Conservation (phyloP, 2,888 invertebrate species). For the Euproctis similis region DNA sequence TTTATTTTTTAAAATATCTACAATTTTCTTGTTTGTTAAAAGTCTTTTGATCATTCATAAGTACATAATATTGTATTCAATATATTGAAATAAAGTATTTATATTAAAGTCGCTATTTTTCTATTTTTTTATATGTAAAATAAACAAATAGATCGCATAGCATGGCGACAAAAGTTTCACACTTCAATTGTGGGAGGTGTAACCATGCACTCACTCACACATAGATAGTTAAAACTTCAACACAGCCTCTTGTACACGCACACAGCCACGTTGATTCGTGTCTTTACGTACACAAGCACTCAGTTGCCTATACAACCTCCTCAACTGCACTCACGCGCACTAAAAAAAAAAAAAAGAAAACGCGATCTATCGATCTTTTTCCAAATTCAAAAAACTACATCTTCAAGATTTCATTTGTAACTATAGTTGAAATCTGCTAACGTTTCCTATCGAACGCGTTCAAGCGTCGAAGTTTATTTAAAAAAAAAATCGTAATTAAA, state of each 20-base stretch:
- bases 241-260: constrained; percentile 58
- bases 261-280: constrained; percentile 43
- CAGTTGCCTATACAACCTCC: constrained; percentile 72
- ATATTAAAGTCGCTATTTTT: too few species aligned
- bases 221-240: constrained; percentile 39
- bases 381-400: constrained; percentile 58
- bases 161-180: constrained; percentile 47
- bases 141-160: too few species aligned
- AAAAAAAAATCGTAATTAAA: constrained; percentile 63
- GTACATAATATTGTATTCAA: too few species aligned
- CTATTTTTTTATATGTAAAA: not conserved
- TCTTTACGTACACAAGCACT: constrained; percentile 68
- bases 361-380: constrained; percentile 74
- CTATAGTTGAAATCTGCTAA: constrained; percentile 61
- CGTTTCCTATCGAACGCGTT: constrained; percentile 62
- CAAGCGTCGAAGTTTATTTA: constrained; percentile 42
- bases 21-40: too few species aligned
- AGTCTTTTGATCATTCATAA: too few species aligned
- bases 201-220: constrained; percentile 66
- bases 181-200: constrained; percentile 56
- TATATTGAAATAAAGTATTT: too few species aligned
- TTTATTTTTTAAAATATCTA: too few species aligned
- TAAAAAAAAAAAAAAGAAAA: constrained; percentile 72
- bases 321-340: constrained; percentile 75
- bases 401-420: constrained; percentile 48